Base-by-base conservation (phyloP, 2,888 invertebrate genomes). In the Sabellastarte sp. region DNA sequence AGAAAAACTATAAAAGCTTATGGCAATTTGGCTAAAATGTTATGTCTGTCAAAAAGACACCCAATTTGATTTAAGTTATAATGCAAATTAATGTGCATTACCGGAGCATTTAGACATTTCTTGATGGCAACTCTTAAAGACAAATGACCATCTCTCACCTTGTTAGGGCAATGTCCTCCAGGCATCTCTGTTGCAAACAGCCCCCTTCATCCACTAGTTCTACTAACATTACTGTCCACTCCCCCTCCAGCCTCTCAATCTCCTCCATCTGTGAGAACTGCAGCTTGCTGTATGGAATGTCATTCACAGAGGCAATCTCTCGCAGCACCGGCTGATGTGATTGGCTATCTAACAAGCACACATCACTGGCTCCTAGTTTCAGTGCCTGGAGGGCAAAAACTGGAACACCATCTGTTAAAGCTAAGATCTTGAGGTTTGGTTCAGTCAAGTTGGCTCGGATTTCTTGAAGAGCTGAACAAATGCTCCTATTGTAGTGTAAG, bases 101-200 rank as follows among this genome's bases (percentile, higher is more conserved):
- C n/a, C n/a, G n/a, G n/a, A n/a, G n/a, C n/a, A n/a, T n/a, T n/a
- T n/a, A n/a, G n/a, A n/a, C n/a, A n/a, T n/a, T n/a, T n/a, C n/a
- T n/a, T n/a, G n/a, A n/a, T n/a, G n/a, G n/a, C n/a, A n/a, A n/a
- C n/a, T n/a, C n/a, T n/a, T n/a, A n/a, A n/a, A n/a, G n/a, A n/a
- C n/a, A n/a, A n/a, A n/a, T n/a, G n/a, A n/a, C n/a, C n/a, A n/a
- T n/a, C n/a, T n/a, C n/a, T n/a, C 51, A 80, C 80, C 75, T 76
- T 28, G 76, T 67, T 30, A 79, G 61, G 2, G 77, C 76, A n/a
- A 81, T 64, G 61, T 80, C 77, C 68, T 79, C 68, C 2, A 70
- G 60, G 4, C 66, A 59, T 33, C 61, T 66, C 52, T 68, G 68
- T 28, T 58, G 52, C 53, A 70, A 52, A 30, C 63, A 69, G 15